Evolutionary conservation across 2,797 vertebrate species (phyloP).

Genomic region (Rousettus madagascariensis): DNA sequence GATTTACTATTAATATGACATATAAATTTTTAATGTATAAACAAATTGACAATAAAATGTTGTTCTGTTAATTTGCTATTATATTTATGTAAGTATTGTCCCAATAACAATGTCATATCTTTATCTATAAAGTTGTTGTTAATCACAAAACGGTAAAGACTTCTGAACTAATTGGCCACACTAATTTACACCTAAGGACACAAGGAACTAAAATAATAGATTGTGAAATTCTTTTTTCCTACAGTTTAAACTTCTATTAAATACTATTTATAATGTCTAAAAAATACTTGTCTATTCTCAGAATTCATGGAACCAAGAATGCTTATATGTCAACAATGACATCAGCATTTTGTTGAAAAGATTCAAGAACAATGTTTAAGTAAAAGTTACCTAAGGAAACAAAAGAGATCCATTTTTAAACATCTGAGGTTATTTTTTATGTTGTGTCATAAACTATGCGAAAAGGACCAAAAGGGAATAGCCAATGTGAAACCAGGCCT

Average conservation of each 20-base stretch:
- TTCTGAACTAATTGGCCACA: slow-evolving; percentile 69
- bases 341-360: slow-evolving; percentile 69
- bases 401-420: not conserved
- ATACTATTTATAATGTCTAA: slow-evolving; percentile 60
- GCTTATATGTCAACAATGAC: slow-evolving; percentile 62
- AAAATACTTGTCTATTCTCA: slow-evolving; percentile 47
- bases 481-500: not conserved
- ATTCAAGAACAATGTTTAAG: slow-evolving; percentile 44
- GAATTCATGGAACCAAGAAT: slow-evolving; percentile 63
- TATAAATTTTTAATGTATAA: not conserved
- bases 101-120: slow-evolving; percentile 31
- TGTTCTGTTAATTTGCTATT: slow-evolving; percentile 42
- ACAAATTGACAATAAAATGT: not conserved
- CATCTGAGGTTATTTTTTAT: slow-evolving; percentile 24
- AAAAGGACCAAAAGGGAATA: slow-evolving; percentile 15
- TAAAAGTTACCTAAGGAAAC: slow-evolving; percentile 54
- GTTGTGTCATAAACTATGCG: slow-evolving; percentile 38
- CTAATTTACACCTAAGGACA: slow-evolving; percentile 67
- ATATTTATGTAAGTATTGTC: slow-evolving; percentile 16
- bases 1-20: not conserved
- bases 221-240: slow-evolving; percentile 38
- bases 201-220: slow-evolving; percentile 76
- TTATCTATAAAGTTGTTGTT: slow-evolving; percentile 68
- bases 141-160: slow-evolving; percentile 69
- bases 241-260: slow-evolving; percentile 61